Evolutionary conservation across 2,888 invertebrate species (phyloP).

Genomic region (Chymomyza procnemis): DNA sequence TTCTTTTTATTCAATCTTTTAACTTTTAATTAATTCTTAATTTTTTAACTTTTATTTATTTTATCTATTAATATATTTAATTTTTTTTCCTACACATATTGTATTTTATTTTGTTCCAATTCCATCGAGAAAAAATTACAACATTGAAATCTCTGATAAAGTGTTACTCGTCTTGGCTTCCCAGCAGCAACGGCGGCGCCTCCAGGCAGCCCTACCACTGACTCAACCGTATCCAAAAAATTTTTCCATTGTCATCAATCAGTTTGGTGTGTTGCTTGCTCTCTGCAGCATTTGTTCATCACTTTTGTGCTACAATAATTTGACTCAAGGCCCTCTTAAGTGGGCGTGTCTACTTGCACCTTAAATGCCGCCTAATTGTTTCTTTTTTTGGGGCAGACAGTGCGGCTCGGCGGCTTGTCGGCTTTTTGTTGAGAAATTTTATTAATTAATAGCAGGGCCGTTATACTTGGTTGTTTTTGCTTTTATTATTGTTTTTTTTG

Average conservation of each 20-base stretch:
- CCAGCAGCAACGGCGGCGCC: neutral
- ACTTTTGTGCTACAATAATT: constrained; percentile 21
- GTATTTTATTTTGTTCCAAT: neutral
- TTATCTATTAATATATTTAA: too few relatives aligned
- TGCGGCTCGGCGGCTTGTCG: constrained; percentile 32
- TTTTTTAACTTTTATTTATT: neutral
- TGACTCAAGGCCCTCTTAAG: constrained; percentile 27
- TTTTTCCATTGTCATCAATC: constrained; percentile 58
- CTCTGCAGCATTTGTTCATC: constrained; percentile 35
- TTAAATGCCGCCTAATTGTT: constrained; percentile 64
- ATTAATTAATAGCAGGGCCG: constrained; percentile 56
- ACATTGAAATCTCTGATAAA: neutral
- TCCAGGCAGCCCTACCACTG: neutral
- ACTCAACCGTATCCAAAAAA: constrained; percentile 22
- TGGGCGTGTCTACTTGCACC: constrained; percentile 58
- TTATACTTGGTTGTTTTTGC: neutral
- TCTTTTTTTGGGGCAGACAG: constrained; percentile 41
- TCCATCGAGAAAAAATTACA: neutral
- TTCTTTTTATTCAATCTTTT: too few relatives aligned
- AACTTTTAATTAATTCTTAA: too few relatives aligned
- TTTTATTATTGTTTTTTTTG: neutral
- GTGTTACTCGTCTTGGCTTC: neutral
- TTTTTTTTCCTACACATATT: neutral
- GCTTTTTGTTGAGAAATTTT: constrained; percentile 41
- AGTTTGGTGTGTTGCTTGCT: constrained; percentile 29